Evolutionary conservation across 2,797 vertebrate genomes (phyloP), one percentile per base, ranked within the genome.

Genomic region (Syngnathus acus): DNA sequence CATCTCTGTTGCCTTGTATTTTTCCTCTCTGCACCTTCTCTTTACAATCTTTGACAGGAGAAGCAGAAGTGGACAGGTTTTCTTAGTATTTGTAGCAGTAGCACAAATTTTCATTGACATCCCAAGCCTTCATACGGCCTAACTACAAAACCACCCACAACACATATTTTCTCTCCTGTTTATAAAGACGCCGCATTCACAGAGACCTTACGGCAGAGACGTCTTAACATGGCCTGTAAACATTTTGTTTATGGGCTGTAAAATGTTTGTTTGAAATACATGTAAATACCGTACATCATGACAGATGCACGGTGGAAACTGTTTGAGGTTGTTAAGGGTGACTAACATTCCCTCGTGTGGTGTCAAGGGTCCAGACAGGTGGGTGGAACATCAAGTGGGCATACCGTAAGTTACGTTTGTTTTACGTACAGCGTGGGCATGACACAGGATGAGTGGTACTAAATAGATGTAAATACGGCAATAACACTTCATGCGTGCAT

Each of bases 221-320:
- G 11, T 48, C 40, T 62, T 59, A 37, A 59, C 7, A 11, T 14
- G 50, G 60, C 67, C 55, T 54, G 51, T 54, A 75, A 79, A 68
- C 74, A 76, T 71, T 79, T 78, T 80, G 84, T 86, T 81, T 84
- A 80, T 61, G 23, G 47, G 19, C 48, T n/a, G 43, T 61, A 39
- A 43, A 50, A 73, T 72, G 63, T 77, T 84, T 83, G 82, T 83
- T 86, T 86, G 72, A 74, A 76, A 73, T 72, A 19, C 62, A 70
- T 67, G 74, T 82, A 83, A 84, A 85, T 83, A 83, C 70, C 47
- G 0, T 40, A 63, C 40, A 54, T 70, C 62, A 62, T 59, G 72
- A 23, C 68, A 70, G 71, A 69, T 8, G 21, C 13, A 10, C 23
- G 3, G 6, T 48, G 47, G 62, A 69, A 69, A 72, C 64, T 10